Base-by-base conservation (phyloP, 2,888 invertebrate genomes). In the Conus canariensis region DNA sequence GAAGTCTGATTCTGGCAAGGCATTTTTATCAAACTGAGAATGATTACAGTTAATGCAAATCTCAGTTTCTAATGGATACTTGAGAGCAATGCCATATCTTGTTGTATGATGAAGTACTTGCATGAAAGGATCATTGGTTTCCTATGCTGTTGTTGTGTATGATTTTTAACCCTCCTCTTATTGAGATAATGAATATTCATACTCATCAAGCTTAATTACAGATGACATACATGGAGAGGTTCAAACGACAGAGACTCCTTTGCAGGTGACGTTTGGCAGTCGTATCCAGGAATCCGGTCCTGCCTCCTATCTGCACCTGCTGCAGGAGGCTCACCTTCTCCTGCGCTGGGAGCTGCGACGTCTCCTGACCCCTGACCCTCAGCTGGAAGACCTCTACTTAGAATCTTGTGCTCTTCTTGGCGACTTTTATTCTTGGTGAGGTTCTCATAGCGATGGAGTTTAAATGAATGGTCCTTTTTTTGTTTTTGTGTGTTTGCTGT, bases 251-350 rank as follows among this genome's bases (percentile, higher is more conserved):
- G 45, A 45, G 45, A 45, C 45, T 19, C 70, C 19, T n/a, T 85
- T 88, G 14, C 92, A 95, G 95, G 91, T 94, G 25, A 85, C 89
- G 16, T 94, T 94, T 92, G 94, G 94, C n/a, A 91, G 92, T 25
- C 93, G 91, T 30, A 93, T 93, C 83, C 93, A 94, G 90, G 97
- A 97, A 89, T 97, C 97, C 0, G 97, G 97, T 92, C 97, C 97
- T 2, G 97, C 97, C 77, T 97, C 97, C 4, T 98, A 98, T 94
- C 97, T 97, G 91, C 98, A 98, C 95, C 96, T 98, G 90, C 96
- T 98, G 94, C 97, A 97, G 93, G 98, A 98, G 96, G 97, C 97
- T 9, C 98, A 98, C 94, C 97, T 98, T 93, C 97, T 98, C 93
- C 96, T 98, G 83, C 90, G 88, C 85, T 86, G 90, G 85, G 85